Conservation (phyloP, 2,113 vertebrate species). For the Callaeas wilsoni region DNA sequence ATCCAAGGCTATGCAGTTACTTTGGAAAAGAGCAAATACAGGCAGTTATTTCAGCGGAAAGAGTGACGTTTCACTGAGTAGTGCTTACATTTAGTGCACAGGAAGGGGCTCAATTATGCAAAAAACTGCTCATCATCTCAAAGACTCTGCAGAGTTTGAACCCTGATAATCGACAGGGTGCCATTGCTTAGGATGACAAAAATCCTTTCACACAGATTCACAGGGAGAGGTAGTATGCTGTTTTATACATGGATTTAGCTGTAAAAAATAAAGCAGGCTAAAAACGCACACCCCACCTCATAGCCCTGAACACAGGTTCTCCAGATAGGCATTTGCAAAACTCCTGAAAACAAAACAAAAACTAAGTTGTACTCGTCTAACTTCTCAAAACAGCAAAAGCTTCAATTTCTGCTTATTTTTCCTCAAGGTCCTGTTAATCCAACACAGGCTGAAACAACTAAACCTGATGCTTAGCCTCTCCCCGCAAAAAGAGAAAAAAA, state of each 20-base stretch:
- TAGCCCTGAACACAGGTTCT: background rate
- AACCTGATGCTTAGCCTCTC: background rate
- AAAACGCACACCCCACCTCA: background rate
- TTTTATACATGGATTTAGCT: background rate
- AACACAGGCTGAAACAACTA: background rate
- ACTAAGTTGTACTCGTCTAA: background rate
- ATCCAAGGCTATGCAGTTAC: accelerated
- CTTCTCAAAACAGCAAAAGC: background rate
- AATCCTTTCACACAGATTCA: background rate
- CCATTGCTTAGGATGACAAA: background rate
- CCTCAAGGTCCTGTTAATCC: background rate
- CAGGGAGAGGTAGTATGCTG: background rate
- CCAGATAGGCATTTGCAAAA: background rate
- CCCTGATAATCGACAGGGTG: background rate
- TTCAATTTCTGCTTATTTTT: background rate
- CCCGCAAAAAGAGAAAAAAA: background rate
- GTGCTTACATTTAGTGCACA: background rate
- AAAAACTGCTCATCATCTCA: background rate
- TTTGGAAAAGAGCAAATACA: background rate
- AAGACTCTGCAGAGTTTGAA: background rate
- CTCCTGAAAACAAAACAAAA: background rate
- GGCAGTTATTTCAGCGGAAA: background rate
- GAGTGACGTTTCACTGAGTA: background rate
- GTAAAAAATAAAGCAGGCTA: background rate
- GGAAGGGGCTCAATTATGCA: background rate